A percentile compares a stretch with the other conserved stretches of the same genome.
Evolutionary conservation across 2,113 vertebrate genomes (phyloP).

Genomic region (Pedionomus torquatus): DNA sequence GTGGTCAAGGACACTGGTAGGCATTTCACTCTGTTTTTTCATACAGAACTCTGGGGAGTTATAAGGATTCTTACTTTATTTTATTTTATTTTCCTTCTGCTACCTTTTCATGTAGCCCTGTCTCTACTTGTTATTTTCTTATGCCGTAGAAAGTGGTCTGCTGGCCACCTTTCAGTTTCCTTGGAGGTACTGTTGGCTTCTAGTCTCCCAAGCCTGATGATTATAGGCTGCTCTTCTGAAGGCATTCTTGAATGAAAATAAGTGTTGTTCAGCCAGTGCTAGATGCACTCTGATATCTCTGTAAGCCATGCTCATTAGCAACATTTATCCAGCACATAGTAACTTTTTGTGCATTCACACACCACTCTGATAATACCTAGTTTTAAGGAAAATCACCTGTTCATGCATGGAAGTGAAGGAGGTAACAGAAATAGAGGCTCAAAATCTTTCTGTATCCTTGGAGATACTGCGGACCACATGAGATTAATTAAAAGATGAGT

Average conservation of each 20-base stretch:
- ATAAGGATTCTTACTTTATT: background rate
- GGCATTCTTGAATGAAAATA: background rate
- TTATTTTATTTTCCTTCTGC: background rate
- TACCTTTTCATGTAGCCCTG: background rate
- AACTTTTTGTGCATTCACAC: background rate
- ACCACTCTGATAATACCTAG: background rate
- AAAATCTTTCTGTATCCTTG: background rate
- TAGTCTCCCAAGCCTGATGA: background rate
- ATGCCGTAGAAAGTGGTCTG: background rate
- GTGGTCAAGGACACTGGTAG: background rate
- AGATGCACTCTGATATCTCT: background rate
- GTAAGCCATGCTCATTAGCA: background rate
- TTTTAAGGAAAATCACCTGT: background rate
- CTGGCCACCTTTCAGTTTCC: no score
- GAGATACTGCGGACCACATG: background rate
- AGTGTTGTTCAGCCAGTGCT: background rate
- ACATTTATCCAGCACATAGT: background rate
- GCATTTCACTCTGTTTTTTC: background rate
- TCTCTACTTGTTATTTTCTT: background rate
- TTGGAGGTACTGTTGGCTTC: no score
- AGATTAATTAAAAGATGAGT: background rate
- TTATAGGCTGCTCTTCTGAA: background rate
- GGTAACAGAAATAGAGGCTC: background rate
- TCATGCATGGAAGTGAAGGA: background rate
- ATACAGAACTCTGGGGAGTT: background rate